Conservation (phyloP, 2,888 invertebrate genomes). For the Eristalis tenax region DNA sequence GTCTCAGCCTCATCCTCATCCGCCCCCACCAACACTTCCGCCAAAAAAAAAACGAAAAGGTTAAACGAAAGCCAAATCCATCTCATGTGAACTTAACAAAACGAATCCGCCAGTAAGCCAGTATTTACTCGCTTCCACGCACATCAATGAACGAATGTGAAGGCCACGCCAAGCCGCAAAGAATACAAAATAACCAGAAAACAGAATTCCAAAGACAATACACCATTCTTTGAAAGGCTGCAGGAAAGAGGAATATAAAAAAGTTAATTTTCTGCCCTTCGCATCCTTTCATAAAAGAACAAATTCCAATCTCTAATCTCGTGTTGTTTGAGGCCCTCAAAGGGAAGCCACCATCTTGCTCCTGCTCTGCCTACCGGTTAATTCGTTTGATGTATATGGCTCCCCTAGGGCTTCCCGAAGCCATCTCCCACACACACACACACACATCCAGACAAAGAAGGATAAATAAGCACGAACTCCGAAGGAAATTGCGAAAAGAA, state of each 20-base stretch:
- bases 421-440: background rate
- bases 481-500: slow-evolving; percentile 35
- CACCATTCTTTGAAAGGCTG: background rate
- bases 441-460: background rate
- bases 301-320: slow-evolving; percentile 37
- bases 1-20: background rate
- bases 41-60: background rate
- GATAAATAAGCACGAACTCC: background rate
- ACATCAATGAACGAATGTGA: background rate
- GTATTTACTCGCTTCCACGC: background rate
- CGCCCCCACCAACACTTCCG: background rate
- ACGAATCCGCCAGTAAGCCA: background rate
- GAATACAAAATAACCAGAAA: background rate
- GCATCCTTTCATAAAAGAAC: slow-evolving; percentile 27
- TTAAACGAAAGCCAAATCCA: background rate
- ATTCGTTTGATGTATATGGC: slow-evolving; percentile 43
- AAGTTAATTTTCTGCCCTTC: slow-evolving; percentile 37
- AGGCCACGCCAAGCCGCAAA: background rate
- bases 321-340: background rate
- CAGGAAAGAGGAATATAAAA: slow-evolving; percentile 1
- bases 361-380: background rate
- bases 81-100: background rate
- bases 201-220: background rate
- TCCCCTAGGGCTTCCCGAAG: slow-evolving; percentile 20
- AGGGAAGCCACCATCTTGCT: background rate